These are phyloP conservation scores for Zygothrica quintamaculata DNA, from an alignment of 2,888 invertebrate genomes.

Conservation along the genomic window DNA sequence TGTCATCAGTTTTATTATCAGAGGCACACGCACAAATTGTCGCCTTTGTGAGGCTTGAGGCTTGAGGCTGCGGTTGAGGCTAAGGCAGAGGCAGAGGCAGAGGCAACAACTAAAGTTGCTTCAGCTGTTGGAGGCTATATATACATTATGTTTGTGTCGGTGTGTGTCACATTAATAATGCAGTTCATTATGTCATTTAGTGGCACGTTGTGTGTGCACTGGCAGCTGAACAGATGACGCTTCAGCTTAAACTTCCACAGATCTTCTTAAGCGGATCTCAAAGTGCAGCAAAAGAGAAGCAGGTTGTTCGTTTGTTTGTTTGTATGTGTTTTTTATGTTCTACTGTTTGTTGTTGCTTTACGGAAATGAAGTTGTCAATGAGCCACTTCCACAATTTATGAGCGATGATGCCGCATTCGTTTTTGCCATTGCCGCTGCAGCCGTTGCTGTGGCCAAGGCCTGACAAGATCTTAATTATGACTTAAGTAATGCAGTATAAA, in stretches of 20 bases:
- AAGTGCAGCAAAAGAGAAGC: constrained; percentile 42
- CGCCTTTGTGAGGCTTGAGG: constrained; percentile 48
- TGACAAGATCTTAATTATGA: constrained; percentile 78
- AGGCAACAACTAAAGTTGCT: no score
- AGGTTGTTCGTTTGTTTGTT: constrained; percentile 10
- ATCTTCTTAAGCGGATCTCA: constrained; percentile 67
- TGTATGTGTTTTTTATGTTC: constrained; percentile 32
- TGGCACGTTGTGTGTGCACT: constrained; percentile 65
- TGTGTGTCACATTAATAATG: constrained; percentile 77
- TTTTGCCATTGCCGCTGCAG: constrained; percentile 4
- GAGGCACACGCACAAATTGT: constrained; percentile 62
- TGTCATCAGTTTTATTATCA: constrained; percentile 76
- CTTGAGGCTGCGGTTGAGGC: constrained; percentile 19
- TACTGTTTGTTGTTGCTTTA: constrained; percentile 36
- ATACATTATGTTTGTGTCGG: constrained; percentile 15
- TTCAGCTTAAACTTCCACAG: constrained; percentile 43
- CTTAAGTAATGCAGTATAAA: constrained; percentile 78
- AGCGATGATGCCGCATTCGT: constrained; percentile 54
- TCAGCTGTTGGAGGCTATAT: constrained; percentile 31
- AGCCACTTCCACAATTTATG: constrained; percentile 80
- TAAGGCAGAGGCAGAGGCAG: constrained; percentile 21
- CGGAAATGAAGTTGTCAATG: constrained; percentile 81
- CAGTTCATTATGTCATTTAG: constrained; percentile 80
- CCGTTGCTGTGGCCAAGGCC: constrained; percentile 47
- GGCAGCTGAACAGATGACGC: constrained; percentile 54